These are phyloP conservation scores for Clanis bilineata DNA, from an alignment of 2,888 invertebrate genomes.

Conservation along the genomic window DNA sequence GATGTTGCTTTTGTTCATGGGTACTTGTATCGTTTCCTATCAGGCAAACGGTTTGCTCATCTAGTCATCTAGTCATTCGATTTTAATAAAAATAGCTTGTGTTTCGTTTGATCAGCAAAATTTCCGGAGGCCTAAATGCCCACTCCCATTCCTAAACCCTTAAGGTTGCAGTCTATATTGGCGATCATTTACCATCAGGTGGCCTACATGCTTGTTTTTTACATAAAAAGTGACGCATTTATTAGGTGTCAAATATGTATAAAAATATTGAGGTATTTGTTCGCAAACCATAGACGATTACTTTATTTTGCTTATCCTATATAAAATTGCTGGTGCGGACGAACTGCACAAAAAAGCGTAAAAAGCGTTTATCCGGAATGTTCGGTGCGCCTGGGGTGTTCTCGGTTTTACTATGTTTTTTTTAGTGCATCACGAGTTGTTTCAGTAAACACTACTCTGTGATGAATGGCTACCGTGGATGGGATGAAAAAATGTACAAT, in stretches of 20 bases:
- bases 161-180: no score
- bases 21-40: no score
- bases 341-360: background rate
- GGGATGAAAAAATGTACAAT: constrained; percentile 21
- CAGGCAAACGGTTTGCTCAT: no score
- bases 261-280: background rate
- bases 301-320: background rate
- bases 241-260: background rate
- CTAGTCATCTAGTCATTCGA: no score
- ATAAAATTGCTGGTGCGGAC: background rate
- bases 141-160: no score
- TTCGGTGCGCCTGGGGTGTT: background rate
- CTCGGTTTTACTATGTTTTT: constrained; percentile 24
- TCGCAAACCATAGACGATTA: background rate
- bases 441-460: constrained; percentile 30
- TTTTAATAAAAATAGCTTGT: no score
- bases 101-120: no score
- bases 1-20: no score
- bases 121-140: no score
- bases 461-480: constrained; percentile 28
- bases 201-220: no score
- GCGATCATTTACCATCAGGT: no score
- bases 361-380: background rate
- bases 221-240: no score
- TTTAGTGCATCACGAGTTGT: constrained; percentile 28